Percentiles rank a stretch among this genome's conserved stretches.
Conservation (phyloP, 2,797 vertebrate species). For the Taeniopygia guttata region DNA sequence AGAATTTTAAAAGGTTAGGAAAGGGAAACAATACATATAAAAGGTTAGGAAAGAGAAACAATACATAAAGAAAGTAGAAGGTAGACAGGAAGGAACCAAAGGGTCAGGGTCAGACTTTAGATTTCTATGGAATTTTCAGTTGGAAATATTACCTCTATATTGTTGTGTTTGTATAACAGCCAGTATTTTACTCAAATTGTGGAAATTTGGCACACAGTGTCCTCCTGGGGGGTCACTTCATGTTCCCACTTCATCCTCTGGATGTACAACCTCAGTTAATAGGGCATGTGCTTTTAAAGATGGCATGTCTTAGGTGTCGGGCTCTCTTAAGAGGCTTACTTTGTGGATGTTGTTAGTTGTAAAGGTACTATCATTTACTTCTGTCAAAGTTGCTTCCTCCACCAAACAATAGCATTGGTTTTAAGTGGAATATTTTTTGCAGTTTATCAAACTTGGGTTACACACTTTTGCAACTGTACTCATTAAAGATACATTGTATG, state of each 20-base stretch:
- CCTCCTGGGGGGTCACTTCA: not conserved
- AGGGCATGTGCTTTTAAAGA: not conserved
- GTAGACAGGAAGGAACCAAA: not conserved
- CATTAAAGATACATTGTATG: not conserved
- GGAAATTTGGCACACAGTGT: not conserved
- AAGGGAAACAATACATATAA: not conserved
- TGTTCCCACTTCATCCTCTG: conserved; percentile 1
- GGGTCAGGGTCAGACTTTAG: not conserved
- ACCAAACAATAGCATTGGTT: not conserved
- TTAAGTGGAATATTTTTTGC: not conserved
- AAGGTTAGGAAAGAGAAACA: not conserved
- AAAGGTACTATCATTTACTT: not conserved
- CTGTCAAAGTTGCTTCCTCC: not conserved
- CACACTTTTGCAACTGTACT: not conserved
- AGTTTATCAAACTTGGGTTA: not conserved
- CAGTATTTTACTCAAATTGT: not conserved
- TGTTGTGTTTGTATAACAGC: not conserved
- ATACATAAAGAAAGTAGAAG: not conserved
- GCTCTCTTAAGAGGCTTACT: not conserved
- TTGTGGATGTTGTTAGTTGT: not conserved
- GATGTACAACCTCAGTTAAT: not conserved
- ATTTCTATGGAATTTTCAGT: not conserved
- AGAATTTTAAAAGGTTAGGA: not conserved
- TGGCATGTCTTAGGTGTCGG: not conserved
- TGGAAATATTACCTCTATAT: not conserved